These are phyloP conservation scores for Hozukius guyotensis DNA, from an alignment of 2,797 vertebrate genomes.

Conservation along the genomic window DNA sequence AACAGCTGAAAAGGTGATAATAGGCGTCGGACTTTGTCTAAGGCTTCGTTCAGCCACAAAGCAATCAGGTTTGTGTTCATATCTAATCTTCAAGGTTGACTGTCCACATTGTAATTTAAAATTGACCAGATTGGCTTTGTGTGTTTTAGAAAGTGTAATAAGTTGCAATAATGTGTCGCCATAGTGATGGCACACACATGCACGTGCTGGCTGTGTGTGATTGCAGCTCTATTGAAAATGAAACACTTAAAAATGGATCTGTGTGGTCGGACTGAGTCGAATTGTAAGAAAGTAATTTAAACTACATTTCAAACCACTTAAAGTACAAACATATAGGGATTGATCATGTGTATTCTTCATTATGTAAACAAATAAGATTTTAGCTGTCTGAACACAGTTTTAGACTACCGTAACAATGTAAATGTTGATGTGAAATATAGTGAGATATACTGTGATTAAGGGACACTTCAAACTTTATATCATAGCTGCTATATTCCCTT, in stretches of 20 bases:
- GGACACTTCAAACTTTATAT: neutral
- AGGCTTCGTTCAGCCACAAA: neutral
- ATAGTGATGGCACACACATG: conserved; percentile 7
- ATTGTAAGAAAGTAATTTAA: neutral
- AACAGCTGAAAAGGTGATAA: neutral
- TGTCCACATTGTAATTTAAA: conserved; percentile 28
- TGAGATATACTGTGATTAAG: neutral
- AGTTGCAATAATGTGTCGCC: conserved; percentile 24
- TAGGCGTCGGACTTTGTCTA: neutral
- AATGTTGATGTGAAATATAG: neutral
- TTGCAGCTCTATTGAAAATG: neutral
- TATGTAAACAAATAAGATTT: neutral
- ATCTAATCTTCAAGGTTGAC: conserved; percentile 34
- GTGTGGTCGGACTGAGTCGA: neutral
- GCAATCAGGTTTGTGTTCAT: conserved; percentile 1
- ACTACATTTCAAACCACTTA: neutral
- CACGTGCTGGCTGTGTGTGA: neutral
- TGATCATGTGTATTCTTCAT: neutral
- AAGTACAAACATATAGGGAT: neutral
- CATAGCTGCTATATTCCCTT: neutral
- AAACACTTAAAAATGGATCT: neutral
- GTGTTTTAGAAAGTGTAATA: conserved; percentile 27
- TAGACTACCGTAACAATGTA: neutral
- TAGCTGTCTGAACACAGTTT: neutral
- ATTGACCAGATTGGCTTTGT: conserved; percentile 28